Evolutionary conservation across 2,888 invertebrate species (phyloP), one percentile per base, ranked within the genome.

Genomic region (Melinaea menophilus): DNA sequence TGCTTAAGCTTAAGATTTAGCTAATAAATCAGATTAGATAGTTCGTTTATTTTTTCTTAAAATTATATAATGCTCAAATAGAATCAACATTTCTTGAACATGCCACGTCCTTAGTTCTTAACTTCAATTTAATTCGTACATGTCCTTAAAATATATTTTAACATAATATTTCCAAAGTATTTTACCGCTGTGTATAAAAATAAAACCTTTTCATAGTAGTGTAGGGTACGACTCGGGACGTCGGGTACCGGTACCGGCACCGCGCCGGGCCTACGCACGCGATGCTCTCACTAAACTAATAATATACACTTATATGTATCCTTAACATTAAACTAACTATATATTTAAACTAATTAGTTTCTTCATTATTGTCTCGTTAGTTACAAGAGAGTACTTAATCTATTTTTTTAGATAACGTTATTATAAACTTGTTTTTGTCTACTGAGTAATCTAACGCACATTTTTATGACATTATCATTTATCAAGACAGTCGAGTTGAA

Each of bases 221-320:
- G 64, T 59, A 67, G 77, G 74, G 75, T 77, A 76, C 77, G 76
- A 72, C 74, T 69, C 76, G 74, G 74, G 78, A 76, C 77, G 76
- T 73, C 75, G 69, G 77, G 73, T 75, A 79, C 78, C 78, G 78
- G 76, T 76, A 76, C 77, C 77, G 79, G 72, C 73, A 77, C 75
- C 79, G 71, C 61, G 70, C 80, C 71, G 22, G 66, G 72, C 83
- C 85, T 79, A 88, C 89, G 22, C 22, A 88, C 89, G 88, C 89
- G 84, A 90, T 79, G 76, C 61, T 72, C 68, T 70, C 69, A 71
- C 69, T 75, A 71, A 76, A 74, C 73, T 75, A 68, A 75, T 73
- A 68, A 58, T 22, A 58, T 22, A 55, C 33, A 46, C 22, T n/a
- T 22, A 48, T 51, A 31, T 31, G 31, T 3, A 22, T 9, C 31